Evolutionary conservation across 1,140 invertebrate species (phyloP).

Genomic region (Pseudomyrmex gracilis): DNA sequence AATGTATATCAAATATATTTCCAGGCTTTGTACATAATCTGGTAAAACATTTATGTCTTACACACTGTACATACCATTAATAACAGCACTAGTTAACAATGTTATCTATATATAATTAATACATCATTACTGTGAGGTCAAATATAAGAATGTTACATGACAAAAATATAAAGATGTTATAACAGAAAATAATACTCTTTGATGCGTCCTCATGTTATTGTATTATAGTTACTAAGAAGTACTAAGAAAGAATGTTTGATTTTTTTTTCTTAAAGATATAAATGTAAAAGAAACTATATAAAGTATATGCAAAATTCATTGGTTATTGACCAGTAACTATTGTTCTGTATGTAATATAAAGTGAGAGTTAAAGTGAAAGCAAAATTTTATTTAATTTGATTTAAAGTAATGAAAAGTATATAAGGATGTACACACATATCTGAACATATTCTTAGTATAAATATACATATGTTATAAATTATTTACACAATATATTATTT

Average conservation of each 20-base stretch:
- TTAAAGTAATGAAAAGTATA: not conserved
- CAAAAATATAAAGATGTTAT: slow-evolving; percentile 17
- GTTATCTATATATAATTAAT: slow-evolving; percentile 4
- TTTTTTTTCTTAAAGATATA: too few species aligned
- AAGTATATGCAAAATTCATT: too few species aligned
- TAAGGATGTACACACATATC: not conserved
- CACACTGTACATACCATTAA: slow-evolving; percentile 41
- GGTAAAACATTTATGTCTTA: slow-evolving; percentile 10
- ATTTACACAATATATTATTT: slow-evolving; percentile 5
- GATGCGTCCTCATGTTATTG: not conserved
- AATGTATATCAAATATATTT: slow-evolving; percentile 43
- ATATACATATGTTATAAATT: not conserved
- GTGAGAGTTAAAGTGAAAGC: too few species aligned
- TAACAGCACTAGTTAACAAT: slow-evolving; percentile 21
- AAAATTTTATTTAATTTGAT: not conserved
- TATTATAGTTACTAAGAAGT: slow-evolving; percentile 1
- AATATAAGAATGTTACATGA: slow-evolving; percentile 29
- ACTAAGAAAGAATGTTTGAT: too few species aligned
- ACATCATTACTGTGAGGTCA: not conserved
- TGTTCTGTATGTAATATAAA: too few species aligned
- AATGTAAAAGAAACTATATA: too few species aligned
- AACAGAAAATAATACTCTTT: slow-evolving; percentile 37
- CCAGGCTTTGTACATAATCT: slow-evolving; percentile 43
- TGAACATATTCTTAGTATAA: not conserved
- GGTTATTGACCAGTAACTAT: too few species aligned